Conservation (phyloP, 2,797 vertebrate genomes). For the Paedocypris micromegethes region DNA sequence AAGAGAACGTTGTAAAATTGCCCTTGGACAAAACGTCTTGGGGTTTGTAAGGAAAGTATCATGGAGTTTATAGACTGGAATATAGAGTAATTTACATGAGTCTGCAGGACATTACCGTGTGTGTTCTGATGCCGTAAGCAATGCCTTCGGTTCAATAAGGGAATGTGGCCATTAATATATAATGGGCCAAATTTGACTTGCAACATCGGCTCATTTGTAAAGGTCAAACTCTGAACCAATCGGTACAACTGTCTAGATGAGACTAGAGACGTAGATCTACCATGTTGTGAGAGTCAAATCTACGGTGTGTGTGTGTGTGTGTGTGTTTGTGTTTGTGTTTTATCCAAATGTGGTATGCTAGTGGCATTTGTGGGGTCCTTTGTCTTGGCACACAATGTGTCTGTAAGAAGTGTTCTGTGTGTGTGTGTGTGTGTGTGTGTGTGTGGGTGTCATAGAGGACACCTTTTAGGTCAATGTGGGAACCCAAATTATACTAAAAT, state of each 20-base stretch:
- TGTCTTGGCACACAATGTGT: no score
- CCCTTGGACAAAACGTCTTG: neutral
- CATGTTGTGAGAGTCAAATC: no score
- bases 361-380: no score
- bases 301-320: no score
- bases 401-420: no score
- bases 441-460: neutral
- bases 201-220: neutral
- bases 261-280: no score
- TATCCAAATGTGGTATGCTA: no score
- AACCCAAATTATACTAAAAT: no score
- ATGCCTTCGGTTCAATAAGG: conserved; percentile 39
- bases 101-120: conserved; percentile 11
- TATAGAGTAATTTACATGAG: conserved; percentile 18
- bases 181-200: conserved; percentile 15
- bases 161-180: conserved; percentile 17
- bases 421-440: no score
- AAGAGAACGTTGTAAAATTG: neutral
- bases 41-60: neutral
- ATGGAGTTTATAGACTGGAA: conserved; percentile 19
- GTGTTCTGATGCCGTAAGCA: conserved; percentile 16
- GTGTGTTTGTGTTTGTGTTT: no score
- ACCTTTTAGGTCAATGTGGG: neutral
- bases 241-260: neutral
- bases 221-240: conserved; percentile 3